Base-by-base conservation (phyloP, 2,797 vertebrate genomes). In the Alauda arvensis region DNA sequence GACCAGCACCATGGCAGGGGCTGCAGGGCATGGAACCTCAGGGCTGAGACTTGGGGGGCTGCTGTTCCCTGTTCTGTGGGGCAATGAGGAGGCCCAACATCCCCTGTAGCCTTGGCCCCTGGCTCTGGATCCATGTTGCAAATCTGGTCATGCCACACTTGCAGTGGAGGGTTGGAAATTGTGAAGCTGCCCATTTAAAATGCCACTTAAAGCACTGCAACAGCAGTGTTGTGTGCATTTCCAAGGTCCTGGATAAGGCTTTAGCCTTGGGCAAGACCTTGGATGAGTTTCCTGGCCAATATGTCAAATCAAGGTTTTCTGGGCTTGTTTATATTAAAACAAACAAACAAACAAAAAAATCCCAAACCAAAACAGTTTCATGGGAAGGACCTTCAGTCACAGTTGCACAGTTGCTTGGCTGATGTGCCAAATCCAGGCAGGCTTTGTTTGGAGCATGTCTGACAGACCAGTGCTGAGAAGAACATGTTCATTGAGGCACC, bases 41-140 rank as follows among this genome's bases (percentile, higher is more conserved):
- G 25, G 9, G 29, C 49, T 80, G n/a, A 56, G 59, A 9, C 25
- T 19, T 11, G 6, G 37, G 23, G 20, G 39, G 33, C 65, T 31
- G 15, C 14, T 0, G 0, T 14, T 55, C 28, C 33, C 37, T 46
- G 37, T 56, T 60, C 37, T 34, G 2, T 21, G 46, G 56, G 8
- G 46, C 2, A 7, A 0, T 33, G 37, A 65, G 51, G 42, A 45
- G 33, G 48, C 31, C 57, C 18, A 8, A 1, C 10, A 31, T 15
- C 21, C 24, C 31, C 69, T 40, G n/a, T 14, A 29, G 53, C 21
- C 39, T 42, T 14, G 18, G 56, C 40, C 29, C 55, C 46, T 6
- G 8, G 19, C 23, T 14, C 14, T 45, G 21, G 23, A 11, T 16
- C 43, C 33, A 10, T 8, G 8, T 14, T 57, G 39, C 49, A 31